These are phyloP conservation scores for Ellobium chinense DNA, from an alignment of 2,888 invertebrate species.

Conservation along the genomic window DNA sequence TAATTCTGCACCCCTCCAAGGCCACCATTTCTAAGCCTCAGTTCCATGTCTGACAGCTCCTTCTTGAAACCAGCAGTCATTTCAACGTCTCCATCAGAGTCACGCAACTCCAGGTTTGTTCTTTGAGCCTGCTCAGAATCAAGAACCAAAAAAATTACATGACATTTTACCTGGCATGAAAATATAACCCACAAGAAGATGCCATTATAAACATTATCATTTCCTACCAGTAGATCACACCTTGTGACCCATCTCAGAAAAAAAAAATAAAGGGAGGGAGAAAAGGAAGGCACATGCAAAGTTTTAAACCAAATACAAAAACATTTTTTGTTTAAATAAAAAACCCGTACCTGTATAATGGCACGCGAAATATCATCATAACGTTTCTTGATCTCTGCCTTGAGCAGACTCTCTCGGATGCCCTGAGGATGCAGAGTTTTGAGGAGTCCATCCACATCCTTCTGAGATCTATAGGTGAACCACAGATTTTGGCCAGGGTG, in stretches of 20 bases:
- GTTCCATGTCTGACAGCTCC: conserved; percentile 76
- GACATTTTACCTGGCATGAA: too few relatives aligned
- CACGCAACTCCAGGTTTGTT: conserved; percentile 58
- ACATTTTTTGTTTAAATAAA: not conserved
- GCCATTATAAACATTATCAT: too few relatives aligned
- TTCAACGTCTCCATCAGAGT: conserved; percentile 66
- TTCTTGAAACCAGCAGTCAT: conserved; percentile 65
- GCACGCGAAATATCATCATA: conserved; percentile 61
- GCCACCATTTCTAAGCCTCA: conserved; percentile 76
- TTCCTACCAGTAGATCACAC: not conserved
- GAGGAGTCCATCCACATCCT: conserved; percentile 70
- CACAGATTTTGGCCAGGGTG: conserved; percentile 76
- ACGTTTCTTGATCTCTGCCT: conserved; percentile 68
- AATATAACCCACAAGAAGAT: too few relatives aligned
- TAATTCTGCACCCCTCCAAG: conserved; percentile 78
- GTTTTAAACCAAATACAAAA: not conserved
- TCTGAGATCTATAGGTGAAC: conserved; percentile 72
- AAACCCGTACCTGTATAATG: conserved; percentile 46
- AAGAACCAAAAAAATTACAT: too few relatives aligned
- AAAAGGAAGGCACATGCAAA: not conserved
- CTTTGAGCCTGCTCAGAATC: conserved; percentile 43
- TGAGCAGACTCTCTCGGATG: conserved; percentile 73
- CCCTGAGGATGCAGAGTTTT: conserved; percentile 73
- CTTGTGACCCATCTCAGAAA: not conserved
- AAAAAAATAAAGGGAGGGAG: not conserved